Evolutionary conservation across 1,140 invertebrate species (phyloP), one percentile per base, ranked within the genome.

Genomic region (Episyrphus balteatus): DNA sequence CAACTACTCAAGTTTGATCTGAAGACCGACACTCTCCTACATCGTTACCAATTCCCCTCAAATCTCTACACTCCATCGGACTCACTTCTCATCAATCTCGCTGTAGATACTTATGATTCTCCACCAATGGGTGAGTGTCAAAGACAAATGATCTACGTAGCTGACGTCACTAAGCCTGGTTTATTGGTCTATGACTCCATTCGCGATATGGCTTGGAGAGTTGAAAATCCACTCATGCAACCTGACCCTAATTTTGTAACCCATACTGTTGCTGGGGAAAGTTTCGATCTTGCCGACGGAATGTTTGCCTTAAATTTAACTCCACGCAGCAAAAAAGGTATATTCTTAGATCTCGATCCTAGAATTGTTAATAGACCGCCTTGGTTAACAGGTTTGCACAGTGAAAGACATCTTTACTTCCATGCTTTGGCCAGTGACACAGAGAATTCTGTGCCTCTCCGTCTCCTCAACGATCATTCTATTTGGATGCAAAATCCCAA

Each of bases 81-180:
- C 5, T 74, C 75, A 0, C 58, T 78, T 2, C 70, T 76, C n/a
- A 59, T 70, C 3, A 73, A 68, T 10, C 59, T 61, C 14, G 49
- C 74, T 0, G 49, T 53, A 0, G 57, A 60, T 32, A 48, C 57
- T 5, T 15, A 36, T 3, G 58, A 60, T 47, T 54, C 57, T 0
- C 47, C 50, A 9, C 61, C 51, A 1, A 47, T 54, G 9, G 56
- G 62, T 0, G 64, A 72, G n/a, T 86, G 84, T 55, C 34, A 54
- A 0, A 68, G 83, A 36, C 76, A 80, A 0, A 82, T 75, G 49
- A 80, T 84, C 11, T 88, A 88, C 53, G 72, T 86, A 9, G 80
- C 83, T 1, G 85, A 88, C 54, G 81, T 85, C 2, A 74, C 76
- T 1, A 76, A 74, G 3, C 84, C 73, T 58, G 74, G 73, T 1